phyloP scores from a whole-genome alignment of 2,113 vertebrate species.

The Chlorodrepanis virens region DNA sequence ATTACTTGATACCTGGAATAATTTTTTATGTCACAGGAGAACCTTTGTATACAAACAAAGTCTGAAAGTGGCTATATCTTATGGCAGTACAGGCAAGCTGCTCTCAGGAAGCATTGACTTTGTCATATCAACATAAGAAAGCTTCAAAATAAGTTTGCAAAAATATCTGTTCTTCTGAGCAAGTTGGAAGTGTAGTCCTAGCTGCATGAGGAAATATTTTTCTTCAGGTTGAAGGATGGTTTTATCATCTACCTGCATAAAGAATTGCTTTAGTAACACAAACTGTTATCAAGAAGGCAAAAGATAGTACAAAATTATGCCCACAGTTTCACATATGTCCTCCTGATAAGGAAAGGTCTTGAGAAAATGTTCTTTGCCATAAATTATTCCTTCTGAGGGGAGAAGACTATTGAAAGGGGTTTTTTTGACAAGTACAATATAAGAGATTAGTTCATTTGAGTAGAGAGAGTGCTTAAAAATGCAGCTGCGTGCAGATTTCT shows the following conservation, averaged over 20 bases:
- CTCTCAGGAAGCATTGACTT: neutral
- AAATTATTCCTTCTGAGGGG: neutral
- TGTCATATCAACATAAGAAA: neutral
- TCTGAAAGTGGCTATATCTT: neutral
- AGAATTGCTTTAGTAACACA: slow-evolving; percentile 63
- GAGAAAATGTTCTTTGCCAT: slow-evolving; percentile 13
- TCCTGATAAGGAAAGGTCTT: slow-evolving; percentile 72
- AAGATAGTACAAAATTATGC: slow-evolving; percentile 68
- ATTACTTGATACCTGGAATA: neutral
- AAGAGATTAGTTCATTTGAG: slow-evolving; percentile 24
- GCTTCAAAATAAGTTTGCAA: neutral
- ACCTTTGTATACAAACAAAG: neutral
- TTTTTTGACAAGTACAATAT: neutral
- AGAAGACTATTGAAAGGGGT: neutral
- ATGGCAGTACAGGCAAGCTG: neutral
- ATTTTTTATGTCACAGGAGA: neutral
- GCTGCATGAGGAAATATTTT: slow-evolving; percentile 9
- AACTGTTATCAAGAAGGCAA: slow-evolving; percentile 72
- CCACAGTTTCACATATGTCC: slow-evolving; percentile 77
- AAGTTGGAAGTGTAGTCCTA: neutral
- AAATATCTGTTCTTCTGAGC: neutral
- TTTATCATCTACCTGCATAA: slow-evolving; percentile 57
- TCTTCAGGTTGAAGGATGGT: slow-evolving; percentile 52
- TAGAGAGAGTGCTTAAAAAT: slow-evolving; percentile 25
- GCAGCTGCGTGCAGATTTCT: slow-evolving; percentile 44